Percentiles rank a stretch among this genome's conserved stretches.
phyloP scores from a whole-genome alignment of 1,140 invertebrate genomes.

The Scylla paramamosain region DNA sequence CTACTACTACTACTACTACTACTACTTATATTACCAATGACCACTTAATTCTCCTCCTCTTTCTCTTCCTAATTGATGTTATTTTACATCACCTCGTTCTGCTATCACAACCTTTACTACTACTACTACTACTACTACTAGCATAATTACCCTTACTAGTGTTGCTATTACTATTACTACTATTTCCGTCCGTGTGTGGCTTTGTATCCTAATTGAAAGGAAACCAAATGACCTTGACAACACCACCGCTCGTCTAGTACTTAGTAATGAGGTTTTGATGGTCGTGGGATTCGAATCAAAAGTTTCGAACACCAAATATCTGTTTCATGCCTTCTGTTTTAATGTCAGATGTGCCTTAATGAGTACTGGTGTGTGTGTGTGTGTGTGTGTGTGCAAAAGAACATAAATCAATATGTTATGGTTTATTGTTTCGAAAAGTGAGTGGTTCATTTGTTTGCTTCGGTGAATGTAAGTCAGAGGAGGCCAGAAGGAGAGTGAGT shows the following conservation, averaged over 20 bases:
- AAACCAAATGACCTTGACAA: background rate
- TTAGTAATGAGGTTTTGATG: background rate
- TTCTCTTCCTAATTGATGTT: too few relatives aligned
- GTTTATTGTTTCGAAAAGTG: too few relatives aligned
- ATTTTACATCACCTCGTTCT: background rate
- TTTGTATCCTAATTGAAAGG: background rate
- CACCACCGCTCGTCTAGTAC: background rate
- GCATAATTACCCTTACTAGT: background rate
- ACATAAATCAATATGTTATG: too few relatives aligned
- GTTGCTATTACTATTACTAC: background rate
- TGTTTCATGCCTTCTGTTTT: background rate
- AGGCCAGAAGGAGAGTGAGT: too few relatives aligned
- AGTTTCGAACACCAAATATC: too few relatives aligned
- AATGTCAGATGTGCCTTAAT: background rate
- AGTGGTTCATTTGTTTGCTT: background rate
- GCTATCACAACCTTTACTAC: background rate
- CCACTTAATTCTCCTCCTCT: background rate
- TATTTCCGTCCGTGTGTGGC: background rate
- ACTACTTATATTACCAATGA: background rate
- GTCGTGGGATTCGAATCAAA: too few relatives aligned
- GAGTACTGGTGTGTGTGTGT: background rate
- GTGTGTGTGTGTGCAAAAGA: background rate
- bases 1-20: too few relatives aligned
- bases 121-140: conserved; percentile 13
- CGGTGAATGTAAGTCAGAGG: too few relatives aligned